phyloP scores from a whole-genome alignment of 2,113 vertebrate species.

The Psephotus haematonotus region DNA sequence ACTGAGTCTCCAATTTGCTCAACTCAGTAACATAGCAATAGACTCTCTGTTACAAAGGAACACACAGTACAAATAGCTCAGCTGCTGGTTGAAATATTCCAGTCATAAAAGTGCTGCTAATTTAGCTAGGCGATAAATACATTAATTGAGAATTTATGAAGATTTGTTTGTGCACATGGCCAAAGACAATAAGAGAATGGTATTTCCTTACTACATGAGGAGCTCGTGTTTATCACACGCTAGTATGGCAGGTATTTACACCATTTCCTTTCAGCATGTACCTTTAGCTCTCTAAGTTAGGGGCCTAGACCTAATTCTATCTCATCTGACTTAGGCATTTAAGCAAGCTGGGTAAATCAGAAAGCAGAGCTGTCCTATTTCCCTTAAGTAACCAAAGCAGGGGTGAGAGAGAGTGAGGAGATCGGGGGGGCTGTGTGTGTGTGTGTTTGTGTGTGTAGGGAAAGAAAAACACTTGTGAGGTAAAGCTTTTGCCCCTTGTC shows the following conservation, averaged over 20 bases:
- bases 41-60: not conserved
- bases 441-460: no score
- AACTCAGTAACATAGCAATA: not conserved
- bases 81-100: constrained; percentile 19
- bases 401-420: no score
- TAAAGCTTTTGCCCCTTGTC: not conserved
- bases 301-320: not conserved
- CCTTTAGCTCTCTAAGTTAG: not conserved
- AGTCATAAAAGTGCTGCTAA: constrained; percentile 27
- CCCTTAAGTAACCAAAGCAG: not conserved
- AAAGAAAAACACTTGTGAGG: not conserved
- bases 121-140: constrained; percentile 24
- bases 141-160: constrained; percentile 38
- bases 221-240: not conserved
- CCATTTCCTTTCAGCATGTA: not conserved
- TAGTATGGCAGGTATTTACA: not conserved
- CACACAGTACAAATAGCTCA: not conserved
- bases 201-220: not conserved
- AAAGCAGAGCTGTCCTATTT: not conserved
- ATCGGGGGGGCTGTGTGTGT: no score
- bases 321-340: not conserved
- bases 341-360: not conserved
- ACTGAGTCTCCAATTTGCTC: not conserved
- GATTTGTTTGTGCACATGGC: constrained; percentile 24
- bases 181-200: not conserved